Conservation (phyloP, 2,888 invertebrate genomes). For the Amphipoea oculea region DNA sequence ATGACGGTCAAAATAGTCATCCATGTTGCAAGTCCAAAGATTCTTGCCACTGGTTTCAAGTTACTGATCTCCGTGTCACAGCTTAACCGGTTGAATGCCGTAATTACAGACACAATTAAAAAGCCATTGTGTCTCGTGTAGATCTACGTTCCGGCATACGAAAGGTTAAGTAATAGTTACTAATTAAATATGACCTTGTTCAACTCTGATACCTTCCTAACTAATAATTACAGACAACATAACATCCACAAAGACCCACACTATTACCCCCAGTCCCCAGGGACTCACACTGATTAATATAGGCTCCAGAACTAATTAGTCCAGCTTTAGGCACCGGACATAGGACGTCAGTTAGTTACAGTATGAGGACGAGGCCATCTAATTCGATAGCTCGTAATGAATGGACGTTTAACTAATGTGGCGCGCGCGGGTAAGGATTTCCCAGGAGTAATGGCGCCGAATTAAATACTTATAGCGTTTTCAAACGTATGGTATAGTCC, state of each 20-base stretch:
- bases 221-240: not conserved
- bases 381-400: constrained; percentile 33
- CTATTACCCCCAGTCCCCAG: constrained; percentile 6
- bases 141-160: too few relatives aligned
- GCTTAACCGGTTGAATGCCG: too few relatives aligned
- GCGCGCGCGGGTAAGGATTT: constrained; percentile 7
- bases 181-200: not conserved
- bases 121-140: too few relatives aligned
- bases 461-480: not conserved
- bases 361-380: constrained; percentile 31
- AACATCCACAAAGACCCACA: not conserved
- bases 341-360: constrained; percentile 43
- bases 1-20: not conserved
- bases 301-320: constrained; percentile 52
- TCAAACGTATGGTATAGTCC: not conserved
- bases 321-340: constrained; percentile 40
- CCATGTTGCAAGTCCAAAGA: not conserved
- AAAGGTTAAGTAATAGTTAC: not conserved
- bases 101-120: too few relatives aligned
- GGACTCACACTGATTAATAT: constrained; percentile 54
- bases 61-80: not conserved
- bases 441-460: not conserved
- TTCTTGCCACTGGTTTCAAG: not conserved
- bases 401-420: constrained; percentile 15
- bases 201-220: not conserved